A percentile compares a stretch with the other conserved stretches of the same genome.
Evolutionary conservation across 2,888 invertebrate genomes (phyloP).

Genomic region (Zaprionus bogoriensis): DNA sequence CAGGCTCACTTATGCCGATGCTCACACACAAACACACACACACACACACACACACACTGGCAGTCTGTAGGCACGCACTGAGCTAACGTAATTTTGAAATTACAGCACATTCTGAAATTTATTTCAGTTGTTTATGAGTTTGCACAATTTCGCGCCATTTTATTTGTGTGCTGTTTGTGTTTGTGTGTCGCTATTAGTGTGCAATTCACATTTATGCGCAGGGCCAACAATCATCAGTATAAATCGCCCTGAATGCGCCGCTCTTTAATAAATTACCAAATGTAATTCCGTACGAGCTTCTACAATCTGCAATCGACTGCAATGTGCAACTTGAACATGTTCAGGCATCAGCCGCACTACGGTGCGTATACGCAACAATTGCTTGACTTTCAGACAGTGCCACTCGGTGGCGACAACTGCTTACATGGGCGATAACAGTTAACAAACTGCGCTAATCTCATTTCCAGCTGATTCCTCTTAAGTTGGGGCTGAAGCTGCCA

Average conservation of each 20-base stretch:
- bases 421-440: slow-evolving; percentile 72
- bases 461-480: slow-evolving; percentile 43
- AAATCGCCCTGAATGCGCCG: slow-evolving; percentile 28
- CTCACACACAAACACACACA: slow-evolving; percentile 11
- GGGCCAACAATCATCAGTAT: slow-evolving; percentile 14
- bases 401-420: slow-evolving; percentile 63
- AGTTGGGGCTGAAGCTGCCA: background rate
- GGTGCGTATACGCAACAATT: slow-evolving; percentile 52
- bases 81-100: slow-evolving; percentile 57
- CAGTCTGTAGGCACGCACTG: slow-evolving; percentile 25
- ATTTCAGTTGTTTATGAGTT: slow-evolving; percentile 68
- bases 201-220: slow-evolving; percentile 17
- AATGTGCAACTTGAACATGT: background rate
- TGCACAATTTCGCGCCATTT: slow-evolving; percentile 33
- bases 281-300: slow-evolving; percentile 9
- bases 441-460: slow-evolving; percentile 70
- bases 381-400: slow-evolving; percentile 19
- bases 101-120: slow-evolving; percentile 67
- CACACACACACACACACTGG: slow-evolving; percentile 12
- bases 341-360: background rate
- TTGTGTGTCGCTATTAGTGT: slow-evolving; percentile 5
- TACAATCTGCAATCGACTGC: slow-evolving; percentile 15
- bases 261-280: slow-evolving; percentile 27
- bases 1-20: slow-evolving; percentile 19
- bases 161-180: background rate